Evolutionary conservation across 2,888 invertebrate genomes (phyloP).

Genomic region (Caenorhabditis sp.): DNA sequence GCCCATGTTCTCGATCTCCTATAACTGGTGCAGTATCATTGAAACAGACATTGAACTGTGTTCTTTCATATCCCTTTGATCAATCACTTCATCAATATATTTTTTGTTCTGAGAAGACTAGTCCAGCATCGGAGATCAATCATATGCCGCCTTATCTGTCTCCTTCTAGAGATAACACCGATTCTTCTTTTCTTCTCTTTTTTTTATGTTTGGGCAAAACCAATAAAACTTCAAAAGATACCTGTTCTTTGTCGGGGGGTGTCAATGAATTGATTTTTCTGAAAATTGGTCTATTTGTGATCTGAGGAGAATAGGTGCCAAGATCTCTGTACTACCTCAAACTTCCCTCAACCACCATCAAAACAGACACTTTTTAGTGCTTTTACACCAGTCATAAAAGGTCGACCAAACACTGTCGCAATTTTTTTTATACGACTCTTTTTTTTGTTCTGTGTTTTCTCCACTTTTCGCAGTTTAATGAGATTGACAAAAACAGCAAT

Average conservation of each 20-base stretch:
- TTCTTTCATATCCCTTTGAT: too few relatives aligned
- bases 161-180: constrained; percentile 16
- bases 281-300: not conserved
- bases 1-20: too few relatives aligned
- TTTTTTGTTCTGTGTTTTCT: constrained; percentile 1
- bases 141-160: constrained; percentile 32
- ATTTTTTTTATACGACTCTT: constrained; percentile 21
- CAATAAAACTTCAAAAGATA: constrained; percentile 5
- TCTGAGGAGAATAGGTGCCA: too few relatives aligned
- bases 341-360: not conserved
- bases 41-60: too few relatives aligned
- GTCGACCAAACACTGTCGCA: constrained; percentile 20
- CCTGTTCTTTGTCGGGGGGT: constrained; percentile 9
- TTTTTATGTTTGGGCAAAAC: constrained; percentile 13
- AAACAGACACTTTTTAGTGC: constrained; percentile 11
- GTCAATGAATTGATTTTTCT: constrained; percentile 1
- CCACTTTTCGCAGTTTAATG: too few relatives aligned
- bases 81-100: too few relatives aligned
- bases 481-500: not conserved
- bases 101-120: too few relatives aligned
- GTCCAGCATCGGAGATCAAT: constrained; percentile 53
- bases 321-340: not conserved
- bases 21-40: too few relatives aligned
- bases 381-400: constrained; percentile 35
- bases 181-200: not conserved